A percentile compares a stretch with the other conserved stretches of the same genome.
These are phyloP conservation scores for Astropecten irregularis DNA, from an alignment of 53 echinoderm and acorn worm genomes.

Conservation along the genomic window DNA sequence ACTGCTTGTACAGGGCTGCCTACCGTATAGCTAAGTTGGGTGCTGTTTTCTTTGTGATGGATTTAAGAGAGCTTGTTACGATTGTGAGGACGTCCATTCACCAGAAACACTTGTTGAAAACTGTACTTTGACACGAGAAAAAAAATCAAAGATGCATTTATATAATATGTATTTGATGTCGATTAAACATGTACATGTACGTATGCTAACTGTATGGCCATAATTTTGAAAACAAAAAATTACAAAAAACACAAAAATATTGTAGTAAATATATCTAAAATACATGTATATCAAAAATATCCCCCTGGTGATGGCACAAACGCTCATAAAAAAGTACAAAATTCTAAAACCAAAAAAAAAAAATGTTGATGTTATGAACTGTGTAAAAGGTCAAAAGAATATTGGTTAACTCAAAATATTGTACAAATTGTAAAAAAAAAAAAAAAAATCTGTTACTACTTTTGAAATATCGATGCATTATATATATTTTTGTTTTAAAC, in stretches of 20 bases:
- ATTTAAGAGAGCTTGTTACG: too few relatives aligned
- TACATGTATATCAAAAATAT: slow-evolving; percentile 14
- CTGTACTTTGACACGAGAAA: slow-evolving; percentile 24
- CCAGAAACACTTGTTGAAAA: slow-evolving; percentile 6
- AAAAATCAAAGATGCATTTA: too few relatives aligned
- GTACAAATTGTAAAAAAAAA: slow-evolving; percentile 61
- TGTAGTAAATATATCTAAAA: slow-evolving; percentile 44
- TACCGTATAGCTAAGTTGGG: too few relatives aligned
- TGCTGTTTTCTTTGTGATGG: too few relatives aligned
- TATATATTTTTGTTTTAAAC: slow-evolving; percentile 48
- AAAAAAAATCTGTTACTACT: slow-evolving; percentile 18
- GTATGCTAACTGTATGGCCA: slow-evolving; percentile 24
- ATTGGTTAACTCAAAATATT: slow-evolving; percentile 41
- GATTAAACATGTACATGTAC: slow-evolving; percentile 18
- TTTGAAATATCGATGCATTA: slow-evolving; percentile 51
- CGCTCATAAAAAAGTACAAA: slow-evolving; percentile 15
- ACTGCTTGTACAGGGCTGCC: too few relatives aligned
- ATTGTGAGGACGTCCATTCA: too few relatives aligned
- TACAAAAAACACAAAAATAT: slow-evolving; percentile 10
- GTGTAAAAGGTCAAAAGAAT: slow-evolving; percentile 26
- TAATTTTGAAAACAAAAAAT: background rate
- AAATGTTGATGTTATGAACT: slow-evolving; percentile 18
- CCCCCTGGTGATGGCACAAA: slow-evolving; percentile 39
- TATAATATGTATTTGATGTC: slow-evolving; percentile 43
- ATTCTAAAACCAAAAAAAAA: slow-evolving; percentile 26